These are phyloP conservation scores for Hydropotes inermis DNA, from an alignment of 2,113 vertebrate species.

Conservation along the genomic window DNA sequence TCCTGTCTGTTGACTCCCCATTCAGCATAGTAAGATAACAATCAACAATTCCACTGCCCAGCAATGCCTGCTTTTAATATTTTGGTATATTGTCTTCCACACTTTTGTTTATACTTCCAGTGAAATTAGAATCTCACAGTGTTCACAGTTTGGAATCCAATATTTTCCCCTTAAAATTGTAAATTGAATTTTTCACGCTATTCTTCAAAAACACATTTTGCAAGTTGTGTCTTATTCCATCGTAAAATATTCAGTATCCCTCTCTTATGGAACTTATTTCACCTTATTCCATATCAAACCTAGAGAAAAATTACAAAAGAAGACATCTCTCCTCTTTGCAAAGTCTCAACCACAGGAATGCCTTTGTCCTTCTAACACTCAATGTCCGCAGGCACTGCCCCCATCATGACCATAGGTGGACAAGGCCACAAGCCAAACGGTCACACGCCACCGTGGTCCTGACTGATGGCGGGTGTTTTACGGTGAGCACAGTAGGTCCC, in stretches of 20 bases:
- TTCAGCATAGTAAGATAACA: neutral
- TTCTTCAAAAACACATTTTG: neutral
- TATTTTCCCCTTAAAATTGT: neutral
- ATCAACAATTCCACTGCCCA: too few species aligned
- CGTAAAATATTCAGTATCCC: neutral
- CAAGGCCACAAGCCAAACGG: neutral
- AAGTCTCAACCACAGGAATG: neutral
- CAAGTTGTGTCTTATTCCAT: neutral
- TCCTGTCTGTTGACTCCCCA: neutral
- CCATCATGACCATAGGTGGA: fast-evolving
- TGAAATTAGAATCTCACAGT: neutral
- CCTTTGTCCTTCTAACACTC: neutral
- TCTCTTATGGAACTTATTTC: neutral
- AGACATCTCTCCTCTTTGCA: neutral
- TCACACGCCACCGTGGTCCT: fast-evolving
- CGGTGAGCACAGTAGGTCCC: neutral
- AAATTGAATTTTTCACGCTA: neutral
- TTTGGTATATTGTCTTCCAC: too few species aligned
- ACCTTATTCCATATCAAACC: neutral
- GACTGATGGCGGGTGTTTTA: neutral
- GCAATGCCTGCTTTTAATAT: neutral
- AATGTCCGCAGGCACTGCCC: neutral
- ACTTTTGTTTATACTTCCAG: neutral
- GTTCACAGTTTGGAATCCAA: neutral
- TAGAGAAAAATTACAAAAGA: neutral